phyloP scores from a whole-genome alignment of 2,113 vertebrate species.

The Vulpes ferrilata region DNA sequence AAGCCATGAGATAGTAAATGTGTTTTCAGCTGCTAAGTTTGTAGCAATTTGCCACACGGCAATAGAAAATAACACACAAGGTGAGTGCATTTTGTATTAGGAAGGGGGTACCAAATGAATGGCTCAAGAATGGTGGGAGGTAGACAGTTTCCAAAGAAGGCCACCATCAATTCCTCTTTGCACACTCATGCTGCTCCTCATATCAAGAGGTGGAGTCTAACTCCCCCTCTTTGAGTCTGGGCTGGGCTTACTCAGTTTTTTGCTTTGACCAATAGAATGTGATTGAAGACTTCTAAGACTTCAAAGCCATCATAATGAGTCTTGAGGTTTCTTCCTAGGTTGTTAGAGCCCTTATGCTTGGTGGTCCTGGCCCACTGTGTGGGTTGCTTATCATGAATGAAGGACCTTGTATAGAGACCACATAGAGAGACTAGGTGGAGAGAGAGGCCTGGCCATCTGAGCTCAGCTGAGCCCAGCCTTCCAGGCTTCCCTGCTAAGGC shows the following conservation, averaged over 20 bases:
- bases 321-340: neutral
- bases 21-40: neutral
- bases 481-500: neutral
- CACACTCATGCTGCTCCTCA: neutral
- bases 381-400: neutral
- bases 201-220: neutral
- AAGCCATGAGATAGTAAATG: neutral
- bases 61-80: neutral
- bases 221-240: neutral
- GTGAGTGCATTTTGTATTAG: neutral
- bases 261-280: neutral
- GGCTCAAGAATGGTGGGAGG: neutral
- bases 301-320: neutral
- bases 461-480: neutral
- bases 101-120: neutral
- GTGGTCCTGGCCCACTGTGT: neutral
- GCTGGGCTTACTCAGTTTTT: neutral
- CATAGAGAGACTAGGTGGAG: neutral
- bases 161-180: neutral
- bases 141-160: neutral
- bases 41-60: neutral
- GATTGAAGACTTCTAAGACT: neutral
- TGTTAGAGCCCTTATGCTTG: neutral
- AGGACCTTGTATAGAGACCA: neutral
- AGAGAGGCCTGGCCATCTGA: neutral